A percentile compares a stretch with the other conserved stretches of the same genome.
phyloP scores from a whole-genome alignment of 2,888 invertebrate genomes.

The Gastrophysa polygoni region DNA sequence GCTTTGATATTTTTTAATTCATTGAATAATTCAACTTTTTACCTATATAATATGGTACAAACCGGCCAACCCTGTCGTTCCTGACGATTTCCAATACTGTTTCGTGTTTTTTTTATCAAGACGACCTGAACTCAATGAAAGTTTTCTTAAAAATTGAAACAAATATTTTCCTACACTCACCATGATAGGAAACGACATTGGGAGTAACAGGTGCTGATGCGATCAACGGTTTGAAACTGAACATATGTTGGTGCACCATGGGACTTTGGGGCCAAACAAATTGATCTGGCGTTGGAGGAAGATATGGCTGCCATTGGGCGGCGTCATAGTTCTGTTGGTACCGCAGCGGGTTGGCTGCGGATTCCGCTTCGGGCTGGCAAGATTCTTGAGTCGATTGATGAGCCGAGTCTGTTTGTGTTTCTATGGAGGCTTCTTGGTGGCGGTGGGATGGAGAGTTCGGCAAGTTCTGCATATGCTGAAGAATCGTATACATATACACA shows the following conservation, averaged over 20 bases:
- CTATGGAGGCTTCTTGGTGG: conserved; percentile 21
- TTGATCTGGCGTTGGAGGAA: conserved; percentile 32
- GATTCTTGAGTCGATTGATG: too few species aligned
- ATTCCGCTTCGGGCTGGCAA: conserved; percentile 14
- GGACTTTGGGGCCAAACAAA: conserved; percentile 42
- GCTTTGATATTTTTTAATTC: too few species aligned
- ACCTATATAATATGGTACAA: too few species aligned
- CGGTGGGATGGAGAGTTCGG: conserved; percentile 23
- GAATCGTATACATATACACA: too few species aligned
- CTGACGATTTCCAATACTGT: too few species aligned
- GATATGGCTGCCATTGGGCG: conserved; percentile 35
- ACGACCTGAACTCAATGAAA: too few species aligned
- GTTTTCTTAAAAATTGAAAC: too few species aligned
- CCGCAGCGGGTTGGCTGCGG: neutral
- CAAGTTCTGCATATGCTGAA: conserved; percentile 41
- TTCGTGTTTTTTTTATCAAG: too few species aligned
- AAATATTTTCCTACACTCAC: too few species aligned
- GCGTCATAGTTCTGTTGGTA: conserved; percentile 10
- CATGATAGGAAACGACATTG: conserved; percentile 45
- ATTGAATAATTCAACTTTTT: too few species aligned
- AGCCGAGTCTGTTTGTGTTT: conserved; percentile 23
- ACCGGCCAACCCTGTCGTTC: too few species aligned
- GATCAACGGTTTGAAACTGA: conserved; percentile 44
- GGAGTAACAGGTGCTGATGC: conserved; percentile 49
- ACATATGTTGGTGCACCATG: conserved; percentile 29